A percentile compares a stretch with the other conserved stretches of the same genome.
Evolutionary conservation across 2,888 invertebrate genomes (phyloP).

Genomic region (Pocota personata): DNA sequence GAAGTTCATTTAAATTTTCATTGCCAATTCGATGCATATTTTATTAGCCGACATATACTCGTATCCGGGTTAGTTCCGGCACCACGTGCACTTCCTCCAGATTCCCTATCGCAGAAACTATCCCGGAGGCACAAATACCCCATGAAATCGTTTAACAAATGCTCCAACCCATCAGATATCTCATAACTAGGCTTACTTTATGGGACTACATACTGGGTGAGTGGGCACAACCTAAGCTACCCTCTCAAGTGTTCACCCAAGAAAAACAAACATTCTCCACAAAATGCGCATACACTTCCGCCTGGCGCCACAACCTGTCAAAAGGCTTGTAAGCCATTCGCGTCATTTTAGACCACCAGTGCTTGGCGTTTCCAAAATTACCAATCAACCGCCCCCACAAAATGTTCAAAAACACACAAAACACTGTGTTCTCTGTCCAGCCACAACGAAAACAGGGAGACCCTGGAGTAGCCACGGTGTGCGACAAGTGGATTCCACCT

Average conservation of each 20-base stretch:
- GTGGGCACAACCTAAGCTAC: slow-evolving; percentile 36
- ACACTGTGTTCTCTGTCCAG: slow-evolving; percentile 8
- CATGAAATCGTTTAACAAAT: slow-evolving; percentile 39
- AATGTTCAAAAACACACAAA: slow-evolving; percentile 52
- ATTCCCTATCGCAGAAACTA: background rate
- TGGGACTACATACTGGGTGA: slow-evolving; percentile 31
- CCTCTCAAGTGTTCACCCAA: slow-evolving; percentile 13
- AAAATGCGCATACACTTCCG: slow-evolving; percentile 8
- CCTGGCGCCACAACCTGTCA: slow-evolving; percentile 70
- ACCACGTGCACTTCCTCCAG: background rate
- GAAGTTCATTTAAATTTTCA: background rate
- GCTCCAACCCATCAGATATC: background rate
- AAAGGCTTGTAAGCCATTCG: slow-evolving; percentile 45
- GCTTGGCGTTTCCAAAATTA: slow-evolving; percentile 66
- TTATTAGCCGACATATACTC: slow-evolving; percentile 15
- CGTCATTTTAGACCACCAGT: slow-evolving; percentile 61
- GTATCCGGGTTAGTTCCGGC: slow-evolving; percentile 35
- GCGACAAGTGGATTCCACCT: slow-evolving; percentile 74
- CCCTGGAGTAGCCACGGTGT: slow-evolving; percentile 55
- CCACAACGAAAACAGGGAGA: slow-evolving; percentile 15
- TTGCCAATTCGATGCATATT: slow-evolving; percentile 19
- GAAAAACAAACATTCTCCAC: background rate
- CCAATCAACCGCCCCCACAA: slow-evolving; percentile 68
- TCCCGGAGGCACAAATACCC: slow-evolving; percentile 21
- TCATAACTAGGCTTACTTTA: slow-evolving; percentile 26